Evolutionary conservation across 1,140 invertebrate species (phyloP).

Genomic region (Drosophila pseudoananassae): DNA sequence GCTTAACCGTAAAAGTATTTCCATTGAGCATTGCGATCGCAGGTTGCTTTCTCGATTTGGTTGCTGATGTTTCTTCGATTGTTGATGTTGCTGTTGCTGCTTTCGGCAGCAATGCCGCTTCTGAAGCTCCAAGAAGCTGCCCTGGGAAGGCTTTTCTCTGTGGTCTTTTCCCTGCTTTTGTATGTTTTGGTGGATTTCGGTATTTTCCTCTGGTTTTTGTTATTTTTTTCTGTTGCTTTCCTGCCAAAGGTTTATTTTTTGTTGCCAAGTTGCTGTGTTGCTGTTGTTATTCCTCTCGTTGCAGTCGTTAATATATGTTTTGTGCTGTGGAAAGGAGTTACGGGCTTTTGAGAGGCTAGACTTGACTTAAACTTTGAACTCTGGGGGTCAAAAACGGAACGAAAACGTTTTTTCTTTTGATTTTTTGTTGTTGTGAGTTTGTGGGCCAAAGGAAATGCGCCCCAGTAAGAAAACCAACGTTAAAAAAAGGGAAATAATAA

Average conservation of each 20-base stretch:
- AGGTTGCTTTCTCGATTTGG: constrained; percentile 72
- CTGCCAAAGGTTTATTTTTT: constrained; percentile 2
- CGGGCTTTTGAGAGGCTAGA: constrained; percentile 16
- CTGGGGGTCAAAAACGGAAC: constrained; percentile 54
- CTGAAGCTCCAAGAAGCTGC: constrained; percentile 45
- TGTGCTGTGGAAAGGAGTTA: constrained; percentile 43
- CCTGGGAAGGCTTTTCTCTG: constrained; percentile 42
- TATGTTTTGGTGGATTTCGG: constrained; percentile 28
- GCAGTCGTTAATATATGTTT: constrained; percentile 48
- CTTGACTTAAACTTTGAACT: constrained; percentile 54
- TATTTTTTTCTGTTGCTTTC: constrained; percentile 7
- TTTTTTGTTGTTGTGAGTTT: not conserved
- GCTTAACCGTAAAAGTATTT: constrained; percentile 80
- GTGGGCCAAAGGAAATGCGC: constrained; percentile 45
- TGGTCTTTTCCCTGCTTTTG: constrained; percentile 37
- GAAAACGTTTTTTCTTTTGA: constrained; percentile 40
- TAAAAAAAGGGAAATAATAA: constrained; percentile 57
- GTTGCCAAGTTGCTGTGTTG: constrained; percentile 1
- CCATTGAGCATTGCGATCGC: constrained; percentile 64
- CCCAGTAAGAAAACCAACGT: constrained; percentile 31
- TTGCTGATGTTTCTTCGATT: constrained; percentile 21
- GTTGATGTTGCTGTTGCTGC: constrained; percentile 37
- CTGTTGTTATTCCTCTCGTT: constrained; percentile 30
- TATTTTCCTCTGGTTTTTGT: constrained; percentile 13
- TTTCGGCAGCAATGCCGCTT: constrained; percentile 47